These are phyloP conservation scores for Brachionus koreanus DNA, from an alignment of 1,140 invertebrate genomes.

Conservation along the genomic window DNA sequence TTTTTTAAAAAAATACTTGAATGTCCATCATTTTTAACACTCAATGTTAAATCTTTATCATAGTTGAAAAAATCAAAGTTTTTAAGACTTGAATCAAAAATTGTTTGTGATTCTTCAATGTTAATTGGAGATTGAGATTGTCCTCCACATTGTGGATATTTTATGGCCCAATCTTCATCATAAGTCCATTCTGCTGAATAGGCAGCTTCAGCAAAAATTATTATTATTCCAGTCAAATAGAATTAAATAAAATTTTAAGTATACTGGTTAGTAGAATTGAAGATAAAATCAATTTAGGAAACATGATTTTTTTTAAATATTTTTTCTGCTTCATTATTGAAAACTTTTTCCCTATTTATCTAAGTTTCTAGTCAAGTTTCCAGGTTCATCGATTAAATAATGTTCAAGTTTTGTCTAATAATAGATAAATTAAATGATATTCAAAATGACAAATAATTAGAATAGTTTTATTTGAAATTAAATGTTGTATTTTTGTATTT, in stretches of 20 bases:
- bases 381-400: no score
- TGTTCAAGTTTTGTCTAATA: no score
- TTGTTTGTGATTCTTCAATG: slow-evolving; percentile 43
- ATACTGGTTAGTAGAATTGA: background rate
- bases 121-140: slow-evolving; percentile 25
- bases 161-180: slow-evolving; percentile 46
- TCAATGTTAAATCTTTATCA: slow-evolving; percentile 42
- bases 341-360: no score
- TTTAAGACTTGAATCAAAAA: slow-evolving; percentile 46
- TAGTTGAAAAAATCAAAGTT: slow-evolving; percentile 47
- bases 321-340: background rate
- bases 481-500: no score
- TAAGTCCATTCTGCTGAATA: no score
- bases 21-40: slow-evolving; percentile 48
- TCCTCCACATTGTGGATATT: slow-evolving; percentile 45
- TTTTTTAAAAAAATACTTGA: background rate
- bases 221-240: background rate
- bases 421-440: no score
- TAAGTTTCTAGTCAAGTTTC: no score
- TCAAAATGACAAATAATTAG: no score
- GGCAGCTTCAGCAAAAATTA: no score
- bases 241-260: background rate
- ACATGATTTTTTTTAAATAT: background rate
- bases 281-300: background rate
- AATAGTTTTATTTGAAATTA: no score